Conservation (phyloP, 2,888 invertebrate genomes). For the Galeopsomyia nigrocyanea region DNA sequence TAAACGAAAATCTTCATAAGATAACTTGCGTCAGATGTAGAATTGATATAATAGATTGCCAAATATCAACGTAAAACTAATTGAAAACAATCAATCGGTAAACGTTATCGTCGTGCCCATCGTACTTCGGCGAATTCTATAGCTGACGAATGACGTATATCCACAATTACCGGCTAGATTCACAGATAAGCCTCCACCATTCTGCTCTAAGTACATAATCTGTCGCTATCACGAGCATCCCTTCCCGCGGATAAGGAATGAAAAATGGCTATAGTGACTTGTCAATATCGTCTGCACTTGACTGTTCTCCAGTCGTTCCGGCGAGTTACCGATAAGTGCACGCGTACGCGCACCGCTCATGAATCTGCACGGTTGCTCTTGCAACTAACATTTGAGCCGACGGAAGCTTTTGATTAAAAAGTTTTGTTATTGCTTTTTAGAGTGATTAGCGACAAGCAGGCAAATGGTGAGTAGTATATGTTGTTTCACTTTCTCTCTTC, state of each 20-base stretch:
- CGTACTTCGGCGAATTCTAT: not conserved
- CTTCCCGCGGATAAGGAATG: slow-evolving; percentile 22
- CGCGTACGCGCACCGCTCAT: not conserved
- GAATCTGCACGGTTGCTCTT: too few species aligned
- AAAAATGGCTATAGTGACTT: slow-evolving; percentile 18
- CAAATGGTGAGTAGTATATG: slow-evolving; percentile 36
- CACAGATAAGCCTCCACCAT: slow-evolving; percentile 20
- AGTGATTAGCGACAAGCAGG: not conserved
- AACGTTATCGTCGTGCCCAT: not conserved
- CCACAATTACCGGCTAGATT: not conserved
- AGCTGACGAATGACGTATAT: too few species aligned
- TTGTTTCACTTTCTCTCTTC: too few species aligned
- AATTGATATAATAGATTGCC: too few species aligned
- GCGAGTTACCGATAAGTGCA: slow-evolving; percentile 23
- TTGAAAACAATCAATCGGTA: not conserved
- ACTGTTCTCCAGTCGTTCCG: slow-evolving; percentile 25
- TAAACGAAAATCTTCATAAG: too few species aligned
- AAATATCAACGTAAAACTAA: too few species aligned
- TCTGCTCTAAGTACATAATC: slow-evolving; percentile 23
- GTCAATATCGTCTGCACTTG: slow-evolving; percentile 7
- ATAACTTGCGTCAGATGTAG: too few species aligned
- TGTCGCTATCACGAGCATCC: slow-evolving; percentile 29
- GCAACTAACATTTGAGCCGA: too few species aligned
- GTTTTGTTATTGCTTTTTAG: not conserved
- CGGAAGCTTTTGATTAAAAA: too few species aligned